Percentiles rank a stretch among this genome's conserved stretches.
phyloP scores from a whole-genome alignment of 2,797 vertebrate genomes.

The Lindbergichthys nudifrons region DNA sequence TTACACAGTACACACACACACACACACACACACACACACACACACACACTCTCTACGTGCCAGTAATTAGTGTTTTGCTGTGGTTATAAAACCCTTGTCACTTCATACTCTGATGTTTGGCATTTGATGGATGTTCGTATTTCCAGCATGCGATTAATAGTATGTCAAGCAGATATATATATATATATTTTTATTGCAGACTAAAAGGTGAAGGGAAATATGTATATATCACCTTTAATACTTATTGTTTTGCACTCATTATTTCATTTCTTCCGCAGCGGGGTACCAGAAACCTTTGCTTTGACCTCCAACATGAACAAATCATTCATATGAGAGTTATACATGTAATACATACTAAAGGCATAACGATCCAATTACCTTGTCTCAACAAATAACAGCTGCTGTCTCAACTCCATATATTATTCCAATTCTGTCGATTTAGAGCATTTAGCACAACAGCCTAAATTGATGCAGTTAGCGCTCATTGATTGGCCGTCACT shows the following conservation, averaged over 20 bases:
- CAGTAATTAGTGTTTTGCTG: slow-evolving; percentile 29
- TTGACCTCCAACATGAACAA: slow-evolving; percentile 37
- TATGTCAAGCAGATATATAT: background rate
- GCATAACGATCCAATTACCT: slow-evolving; percentile 38
- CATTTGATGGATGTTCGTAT: slow-evolving; percentile 3
- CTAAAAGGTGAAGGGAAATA: slow-evolving; percentile 14
- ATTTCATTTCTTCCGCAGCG: background rate
- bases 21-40: background rate
- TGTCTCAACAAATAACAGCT: slow-evolving; percentile 21
- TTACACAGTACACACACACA: background rate
- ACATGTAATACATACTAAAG: slow-evolving; percentile 24
- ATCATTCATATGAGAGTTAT: slow-evolving; percentile 20
- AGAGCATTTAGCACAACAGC: slow-evolving; percentile 38
- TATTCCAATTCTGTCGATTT: slow-evolving; percentile 25
- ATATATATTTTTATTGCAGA: slow-evolving; percentile 8
- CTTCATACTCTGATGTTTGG: slow-evolving; percentile 14
- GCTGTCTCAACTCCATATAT: slow-evolving; percentile 31
- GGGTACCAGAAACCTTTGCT: slow-evolving; percentile 2
- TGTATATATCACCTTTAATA: background rate
- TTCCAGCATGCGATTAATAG: background rate
- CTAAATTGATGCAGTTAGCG: slow-evolving; percentile 38
- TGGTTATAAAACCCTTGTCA: slow-evolving; percentile 15
- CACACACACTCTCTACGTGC: slow-evolving; percentile 7
- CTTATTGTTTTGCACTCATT: background rate
- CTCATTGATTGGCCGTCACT: slow-evolving; percentile 50